Percentiles rank a stretch among this genome's conserved stretches.
phyloP scores from a whole-genome alignment of 2,888 invertebrate genomes.

The Incurvaria masculella region DNA sequence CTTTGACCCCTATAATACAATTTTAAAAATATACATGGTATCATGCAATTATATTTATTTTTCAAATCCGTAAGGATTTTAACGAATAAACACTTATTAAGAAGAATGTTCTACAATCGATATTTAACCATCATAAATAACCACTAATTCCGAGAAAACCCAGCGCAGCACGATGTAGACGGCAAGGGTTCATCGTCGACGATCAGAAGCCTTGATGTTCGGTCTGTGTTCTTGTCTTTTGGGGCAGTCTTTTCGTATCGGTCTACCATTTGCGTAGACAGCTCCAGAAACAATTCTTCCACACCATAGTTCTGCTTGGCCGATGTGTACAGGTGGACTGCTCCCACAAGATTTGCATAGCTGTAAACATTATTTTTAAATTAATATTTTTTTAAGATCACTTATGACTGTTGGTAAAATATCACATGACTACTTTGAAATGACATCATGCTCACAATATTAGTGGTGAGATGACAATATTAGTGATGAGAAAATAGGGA shows the following conservation, averaged over 20 bases:
- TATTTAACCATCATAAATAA: conserved; percentile 18
- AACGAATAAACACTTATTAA: no score
- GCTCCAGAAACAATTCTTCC: conserved; percentile 83
- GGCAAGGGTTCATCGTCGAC: conserved; percentile 41
- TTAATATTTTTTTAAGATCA: neutral
- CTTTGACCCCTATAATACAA: no score
- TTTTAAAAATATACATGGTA: no score
- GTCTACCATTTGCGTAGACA: conserved; percentile 74
- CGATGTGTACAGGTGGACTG: conserved; percentile 89
- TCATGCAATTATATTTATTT: no score
- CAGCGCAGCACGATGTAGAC: conserved; percentile 34
- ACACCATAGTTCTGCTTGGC: conserved; percentile 91
- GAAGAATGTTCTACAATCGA: no score
- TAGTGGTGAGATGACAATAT: neutral
- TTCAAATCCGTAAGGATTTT: no score
- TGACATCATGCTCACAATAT: neutral
- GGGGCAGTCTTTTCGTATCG: conserved; percentile 27
- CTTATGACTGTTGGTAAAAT: no score
- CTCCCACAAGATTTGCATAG: conserved; percentile 88
- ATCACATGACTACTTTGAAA: neutral
- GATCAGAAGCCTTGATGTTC: conserved; percentile 36
- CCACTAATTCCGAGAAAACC: conserved; percentile 15
- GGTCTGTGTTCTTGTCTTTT: conserved; percentile 23
- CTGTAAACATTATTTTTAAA: conserved; percentile 45
- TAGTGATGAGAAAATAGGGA: neutral